Evolutionary conservation across 2,113 vertebrate genomes (phyloP).

Genomic region (Cygnus buccinator): DNA sequence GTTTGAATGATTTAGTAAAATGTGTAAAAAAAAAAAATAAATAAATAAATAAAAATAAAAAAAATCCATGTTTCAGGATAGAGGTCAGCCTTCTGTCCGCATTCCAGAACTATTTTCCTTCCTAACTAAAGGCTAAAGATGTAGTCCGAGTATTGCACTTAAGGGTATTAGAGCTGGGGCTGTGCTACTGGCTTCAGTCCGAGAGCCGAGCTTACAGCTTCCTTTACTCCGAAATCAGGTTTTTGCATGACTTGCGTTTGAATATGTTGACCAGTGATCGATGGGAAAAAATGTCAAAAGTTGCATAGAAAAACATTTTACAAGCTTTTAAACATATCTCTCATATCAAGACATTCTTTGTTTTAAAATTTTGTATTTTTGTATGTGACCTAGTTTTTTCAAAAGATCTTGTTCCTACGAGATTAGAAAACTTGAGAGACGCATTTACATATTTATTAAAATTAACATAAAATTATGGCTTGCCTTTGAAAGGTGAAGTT

Average conservation of each 20-base stretch:
- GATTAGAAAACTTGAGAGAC: conserved; percentile 71
- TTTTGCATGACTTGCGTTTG: conserved; percentile 51
- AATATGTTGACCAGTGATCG: background rate
- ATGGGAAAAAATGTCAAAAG: background rate
- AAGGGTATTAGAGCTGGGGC: background rate
- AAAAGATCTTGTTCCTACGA: conserved; percentile 50
- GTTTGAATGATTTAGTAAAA: background rate
- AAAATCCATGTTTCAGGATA: background rate
- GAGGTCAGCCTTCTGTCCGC: background rate
- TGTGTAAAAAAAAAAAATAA: rapidly evolving
- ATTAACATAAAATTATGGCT: conserved; percentile 51
- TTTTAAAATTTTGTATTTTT: conserved; percentile 69
- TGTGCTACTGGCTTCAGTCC: background rate
- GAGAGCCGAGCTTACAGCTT: background rate
- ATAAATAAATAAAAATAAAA: no score
- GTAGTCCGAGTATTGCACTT: background rate
- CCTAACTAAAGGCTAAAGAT: background rate
- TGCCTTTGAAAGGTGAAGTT: conserved; percentile 74
- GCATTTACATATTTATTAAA: conserved; percentile 77
- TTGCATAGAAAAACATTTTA: conserved; percentile 22
- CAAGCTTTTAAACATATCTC: conserved; percentile 58
- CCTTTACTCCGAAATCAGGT: background rate
- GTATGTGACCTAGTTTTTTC: conserved; percentile 61
- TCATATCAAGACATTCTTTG: conserved; percentile 68
- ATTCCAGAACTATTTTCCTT: background rate